phyloP scores from a whole-genome alignment of 2,113 vertebrate genomes.

The Pontoporia blainvillei region DNA sequence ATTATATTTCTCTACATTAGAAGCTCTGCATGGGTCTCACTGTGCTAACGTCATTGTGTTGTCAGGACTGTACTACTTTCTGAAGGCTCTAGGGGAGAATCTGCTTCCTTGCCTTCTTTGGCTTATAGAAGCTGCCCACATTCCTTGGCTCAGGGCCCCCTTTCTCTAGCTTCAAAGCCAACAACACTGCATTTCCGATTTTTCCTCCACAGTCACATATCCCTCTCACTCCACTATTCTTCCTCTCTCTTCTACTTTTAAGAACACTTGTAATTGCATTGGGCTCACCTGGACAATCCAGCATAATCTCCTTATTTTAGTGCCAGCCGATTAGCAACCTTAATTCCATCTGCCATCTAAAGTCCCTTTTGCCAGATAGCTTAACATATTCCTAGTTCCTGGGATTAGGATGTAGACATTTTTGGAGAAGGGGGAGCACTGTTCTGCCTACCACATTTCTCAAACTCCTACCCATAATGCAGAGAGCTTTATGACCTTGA shows the following conservation, averaged over 20 bases:
- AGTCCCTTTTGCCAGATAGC: neutral
- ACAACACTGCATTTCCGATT: neutral
- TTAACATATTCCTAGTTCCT: neutral
- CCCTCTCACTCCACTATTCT: neutral
- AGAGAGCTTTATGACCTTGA: neutral
- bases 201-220: neutral
- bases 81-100: neutral
- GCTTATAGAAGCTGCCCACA: neutral
- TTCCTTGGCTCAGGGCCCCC: neutral
- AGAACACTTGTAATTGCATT: neutral
- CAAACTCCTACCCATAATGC: neutral
- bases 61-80: neutral
- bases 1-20: neutral
- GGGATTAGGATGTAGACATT: neutral
- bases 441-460: neutral
- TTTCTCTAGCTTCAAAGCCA: neutral
- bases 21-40: neutral
- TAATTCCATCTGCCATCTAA: neutral
- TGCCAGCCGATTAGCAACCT: neutral
- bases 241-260: neutral
- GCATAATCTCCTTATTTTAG: neutral
- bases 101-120: neutral
- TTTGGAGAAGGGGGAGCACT: neutral
- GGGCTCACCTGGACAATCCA: too few relatives aligned
- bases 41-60: neutral